Evolutionary conservation across 2,888 invertebrate species (phyloP), one percentile per base, ranked within the genome.

Genomic region (Sepiola atlantica): DNA sequence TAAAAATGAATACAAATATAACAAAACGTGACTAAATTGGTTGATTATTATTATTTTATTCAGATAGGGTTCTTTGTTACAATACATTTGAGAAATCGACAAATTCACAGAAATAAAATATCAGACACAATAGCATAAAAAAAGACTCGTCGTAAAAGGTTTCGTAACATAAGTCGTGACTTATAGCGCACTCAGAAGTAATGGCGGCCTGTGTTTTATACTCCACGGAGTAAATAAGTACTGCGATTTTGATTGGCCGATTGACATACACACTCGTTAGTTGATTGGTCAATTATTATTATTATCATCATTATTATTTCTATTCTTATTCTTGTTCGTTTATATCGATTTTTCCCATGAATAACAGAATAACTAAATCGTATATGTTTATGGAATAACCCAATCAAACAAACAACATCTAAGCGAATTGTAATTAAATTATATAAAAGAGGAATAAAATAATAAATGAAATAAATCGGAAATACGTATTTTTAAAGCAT

Each of bases 241-340:
- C 77, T n/a, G 77, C n/a, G n/a, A 77, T 77, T 77, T 77, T 77
- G 77, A 77, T 77, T 77, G 77, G 77, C 32, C 77, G 32, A n/a
- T n/a, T 77, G n/a, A n/a, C 77, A 18, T 32, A 77, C 77, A n/a
- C 77, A 32, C n/a, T 32, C 18, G 4, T 77, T 77, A n/a, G 77
- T n/a, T 77, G 77, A 77, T 77, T 77, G 77, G 32, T n/a, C 77
- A 77, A 77, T 77, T 77, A n/a, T 77, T 77, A 77, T 77, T n/a
- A 77, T 77, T 14, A 32, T 77, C 32, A 77, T 77, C 4, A 77
- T 77, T n/a, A 77, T 77, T 18, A 4, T n/a, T 77, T n/a, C 32
- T 77, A 77, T 77, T 77, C 16, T 16, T 16, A n/a, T 77, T 77
- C 77, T 77, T 77, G 16, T 77, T 77, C 77, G n/a, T 32, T n/a